Percentiles rank a stretch among this genome's conserved stretches.
phyloP scores from a whole-genome alignment of 2,797 vertebrate species.

The Brachymystax lenok region DNA sequence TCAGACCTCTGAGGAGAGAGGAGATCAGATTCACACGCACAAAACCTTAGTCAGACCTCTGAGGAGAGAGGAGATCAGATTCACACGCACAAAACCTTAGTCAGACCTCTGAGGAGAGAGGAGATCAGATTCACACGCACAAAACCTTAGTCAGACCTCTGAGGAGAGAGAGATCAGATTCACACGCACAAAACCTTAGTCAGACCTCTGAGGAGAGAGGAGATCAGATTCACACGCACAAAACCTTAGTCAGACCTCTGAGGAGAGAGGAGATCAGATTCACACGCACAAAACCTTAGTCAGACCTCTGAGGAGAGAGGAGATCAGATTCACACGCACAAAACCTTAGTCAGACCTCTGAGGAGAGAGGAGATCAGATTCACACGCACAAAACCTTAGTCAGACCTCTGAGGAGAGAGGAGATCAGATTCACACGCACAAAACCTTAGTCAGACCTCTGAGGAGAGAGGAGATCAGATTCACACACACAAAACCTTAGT shows the following conservation, averaged over 20 bases:
- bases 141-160: slow-evolving; percentile 68
- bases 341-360: slow-evolving; percentile 69
- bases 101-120: slow-evolving; percentile 68
- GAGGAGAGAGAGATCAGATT: slow-evolving; percentile 75
- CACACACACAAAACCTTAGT: too few species aligned
- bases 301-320: slow-evolving; percentile 68
- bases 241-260: slow-evolving; percentile 69
- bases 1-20: slow-evolving; percentile 68
- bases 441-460: slow-evolving; percentile 69
- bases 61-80: slow-evolving; percentile 75
- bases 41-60: slow-evolving; percentile 68
- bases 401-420: slow-evolving; percentile 68
- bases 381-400: too few species aligned
- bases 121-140: slow-evolving; percentile 76
- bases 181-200: too few species aligned
- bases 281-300: too few species aligned
- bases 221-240: slow-evolving; percentile 76
- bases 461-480: slow-evolving; percentile 74
- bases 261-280: slow-evolving; percentile 74
- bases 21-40: slow-evolving; percentile 76
- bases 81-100: too few species aligned
- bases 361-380: slow-evolving; percentile 74
- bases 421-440: slow-evolving; percentile 76
- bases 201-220: slow-evolving; percentile 68
- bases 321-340: slow-evolving; percentile 76